Base-by-base conservation (phyloP, 2,888 invertebrate species). In the Adineta ricciae region DNA sequence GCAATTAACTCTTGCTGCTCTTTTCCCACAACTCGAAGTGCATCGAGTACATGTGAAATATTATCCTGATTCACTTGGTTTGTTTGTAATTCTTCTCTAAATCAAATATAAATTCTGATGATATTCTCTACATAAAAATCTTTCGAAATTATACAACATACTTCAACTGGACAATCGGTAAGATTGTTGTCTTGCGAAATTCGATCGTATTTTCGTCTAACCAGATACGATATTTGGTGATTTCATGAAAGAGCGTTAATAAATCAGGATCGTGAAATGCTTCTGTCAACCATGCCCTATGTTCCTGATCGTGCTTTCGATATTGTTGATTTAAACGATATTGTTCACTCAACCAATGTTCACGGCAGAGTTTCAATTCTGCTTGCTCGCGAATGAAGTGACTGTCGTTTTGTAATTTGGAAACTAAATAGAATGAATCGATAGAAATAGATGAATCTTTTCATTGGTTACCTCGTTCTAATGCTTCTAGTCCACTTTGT, bases 261-360 rank as follows among this genome's bases (percentile, higher is more conserved):
- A 78, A 41, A 78, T 78, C 78, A 16, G 38, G 41, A n/a, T 78
- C 78, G 41, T 38, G 24, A 41, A 78, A 78, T 41, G 78, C 78
- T n/a, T 41, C 41, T 8, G n/a, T 41, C 9, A 78, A n/a, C 78
- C 78, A 78, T 41, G 21, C 9, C 9, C 2, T 24, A 41, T 78
- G 78, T 41, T 78, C 78, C 38, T 38, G 24, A 14, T 78, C 78
- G n/a, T 78, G n/a, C 41, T 41, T 78, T n/a, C 2, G 38, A 78
- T 41, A 78, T 41, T 78, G 78, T 78, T 78, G 78, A 78, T 78
- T 78, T 41, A 78, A 78, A n/a, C n/a, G 21, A n/a, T 41, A 14
- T 8, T 78, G 78, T 78, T 78, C 78, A 78, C 14, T 78, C 3
- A 78, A 24, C 78, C 78, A 78, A 32, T 41, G 32, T 21, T 78